phyloP scores from a whole-genome alignment of 1,140 invertebrate genomes.

The Lepidurus arcticus region DNA sequence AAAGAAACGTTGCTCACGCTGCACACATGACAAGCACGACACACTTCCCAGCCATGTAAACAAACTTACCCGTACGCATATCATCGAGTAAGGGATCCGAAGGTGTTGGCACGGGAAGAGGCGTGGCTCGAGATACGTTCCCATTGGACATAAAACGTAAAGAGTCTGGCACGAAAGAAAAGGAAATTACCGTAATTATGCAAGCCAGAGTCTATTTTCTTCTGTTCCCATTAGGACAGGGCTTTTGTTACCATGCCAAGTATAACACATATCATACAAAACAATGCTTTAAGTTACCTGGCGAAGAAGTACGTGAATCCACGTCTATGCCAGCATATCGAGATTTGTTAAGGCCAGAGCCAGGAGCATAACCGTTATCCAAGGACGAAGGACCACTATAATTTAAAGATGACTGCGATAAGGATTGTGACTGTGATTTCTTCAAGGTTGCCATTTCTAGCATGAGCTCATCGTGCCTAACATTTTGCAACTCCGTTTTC shows the following conservation, averaged over 20 bases:
- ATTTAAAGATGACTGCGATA: constrained; percentile 37
- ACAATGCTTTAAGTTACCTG: constrained; percentile 34
- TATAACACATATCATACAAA: constrained; percentile 10
- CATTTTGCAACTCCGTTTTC: constrained; percentile 76
- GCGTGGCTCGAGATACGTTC: constrained; percentile 39
- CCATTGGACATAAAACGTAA: constrained; percentile 40
- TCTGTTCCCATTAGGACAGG: neutral
- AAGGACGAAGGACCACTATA: constrained; percentile 42
- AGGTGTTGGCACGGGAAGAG: constrained; percentile 27
- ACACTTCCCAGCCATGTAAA: neutral
- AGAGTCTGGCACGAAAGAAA: constrained; percentile 39
- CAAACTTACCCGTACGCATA: neutral
- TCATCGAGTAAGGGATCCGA: neutral
- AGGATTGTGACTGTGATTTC: constrained; percentile 39
- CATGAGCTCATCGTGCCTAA: constrained; percentile 80
- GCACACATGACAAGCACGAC: neutral
- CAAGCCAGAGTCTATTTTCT: no score
- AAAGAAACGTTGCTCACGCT: neutral
- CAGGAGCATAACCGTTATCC: constrained; percentile 24
- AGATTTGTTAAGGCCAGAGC: neutral
- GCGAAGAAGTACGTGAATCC: constrained; percentile 38
- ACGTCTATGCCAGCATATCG: constrained; percentile 34
- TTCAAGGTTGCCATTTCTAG: constrained; percentile 65
- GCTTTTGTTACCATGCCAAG: neutral
- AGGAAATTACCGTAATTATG: neutral